A percentile compares a stretch with the other conserved stretches of the same genome.
Evolutionary conservation across 2,797 vertebrate species (phyloP).

Genomic region (Diceros bicornis): DNA sequence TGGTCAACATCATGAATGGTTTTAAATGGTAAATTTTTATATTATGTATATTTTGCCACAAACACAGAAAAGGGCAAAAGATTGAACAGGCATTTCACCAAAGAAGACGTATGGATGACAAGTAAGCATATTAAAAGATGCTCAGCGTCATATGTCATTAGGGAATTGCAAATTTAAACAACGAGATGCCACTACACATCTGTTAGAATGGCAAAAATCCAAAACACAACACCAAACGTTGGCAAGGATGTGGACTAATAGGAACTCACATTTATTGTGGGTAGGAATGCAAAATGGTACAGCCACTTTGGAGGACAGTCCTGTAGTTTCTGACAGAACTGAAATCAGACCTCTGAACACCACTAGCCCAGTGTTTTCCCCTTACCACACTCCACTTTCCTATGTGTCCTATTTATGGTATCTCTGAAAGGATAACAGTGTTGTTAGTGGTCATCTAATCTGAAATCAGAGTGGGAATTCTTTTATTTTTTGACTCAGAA

Average conservation of each 20-base stretch:
- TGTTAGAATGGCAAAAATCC: constrained; percentile 41
- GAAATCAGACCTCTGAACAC: neutral
- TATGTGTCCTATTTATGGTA: neutral
- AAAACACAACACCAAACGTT: neutral
- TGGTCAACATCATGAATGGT: neutral
- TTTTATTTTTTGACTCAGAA: neutral
- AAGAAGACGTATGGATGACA: neutral
- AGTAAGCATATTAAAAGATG: neutral
- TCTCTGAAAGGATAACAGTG: neutral
- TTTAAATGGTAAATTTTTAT: constrained; percentile 34
- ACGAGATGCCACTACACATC: neutral
- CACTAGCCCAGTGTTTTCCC: neutral
- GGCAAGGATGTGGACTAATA: neutral
- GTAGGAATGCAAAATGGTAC: neutral
- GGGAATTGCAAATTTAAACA: constrained; percentile 35
- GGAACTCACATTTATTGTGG: neutral
- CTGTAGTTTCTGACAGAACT: constrained; percentile 31
- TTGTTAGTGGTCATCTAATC: constrained; percentile 20
- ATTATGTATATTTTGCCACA: neutral
- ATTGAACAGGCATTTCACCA: neutral
- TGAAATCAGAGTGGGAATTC: neutral
- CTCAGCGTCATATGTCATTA: neutral
- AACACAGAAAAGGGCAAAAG: neutral
- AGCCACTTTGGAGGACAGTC: neutral
- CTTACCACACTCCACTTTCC: neutral